These are phyloP conservation scores for Plebejus argus DNA, from an alignment of 2,888 invertebrate genomes.

Conservation along the genomic window DNA sequence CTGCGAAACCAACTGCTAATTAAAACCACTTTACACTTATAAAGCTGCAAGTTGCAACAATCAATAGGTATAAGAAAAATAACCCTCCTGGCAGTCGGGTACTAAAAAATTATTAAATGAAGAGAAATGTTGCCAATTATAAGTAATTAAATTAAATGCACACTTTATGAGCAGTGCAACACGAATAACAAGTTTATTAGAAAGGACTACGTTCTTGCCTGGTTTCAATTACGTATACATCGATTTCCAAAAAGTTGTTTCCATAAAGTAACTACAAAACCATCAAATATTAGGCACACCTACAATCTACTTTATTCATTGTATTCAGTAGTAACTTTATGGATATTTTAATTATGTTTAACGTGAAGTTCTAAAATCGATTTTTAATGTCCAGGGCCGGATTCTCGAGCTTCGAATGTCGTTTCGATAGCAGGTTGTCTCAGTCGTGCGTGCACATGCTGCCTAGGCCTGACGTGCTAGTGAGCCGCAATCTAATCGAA, in stretches of 20 bases:
- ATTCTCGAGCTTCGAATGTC: neutral
- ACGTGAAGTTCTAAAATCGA: neutral
- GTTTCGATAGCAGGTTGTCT: too few species aligned
- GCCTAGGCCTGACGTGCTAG: too few species aligned
- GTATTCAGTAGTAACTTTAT: neutral
- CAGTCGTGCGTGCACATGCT: too few species aligned
- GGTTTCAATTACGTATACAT: neutral
- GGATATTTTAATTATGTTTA: neutral
- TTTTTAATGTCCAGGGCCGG: neutral
- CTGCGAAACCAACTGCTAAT: neutral
- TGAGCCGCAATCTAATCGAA: neutral
- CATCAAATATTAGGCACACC: neutral
- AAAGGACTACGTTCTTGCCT: slow-evolving; percentile 13
- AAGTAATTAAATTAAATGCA: neutral
- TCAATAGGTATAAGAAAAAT: too few species aligned
- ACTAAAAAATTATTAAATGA: too few species aligned
- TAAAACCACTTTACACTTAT: neutral
- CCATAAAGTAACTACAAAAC: neutral
- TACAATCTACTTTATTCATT: neutral
- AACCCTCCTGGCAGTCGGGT: too few species aligned
- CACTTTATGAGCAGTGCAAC: neutral
- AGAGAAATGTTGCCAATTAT: neutral
- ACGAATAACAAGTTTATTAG: neutral
- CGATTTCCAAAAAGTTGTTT: neutral
- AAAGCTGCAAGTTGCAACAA: neutral